Conservation (phyloP, 2,797 vertebrate species). For the Garrulus glandarius region DNA sequence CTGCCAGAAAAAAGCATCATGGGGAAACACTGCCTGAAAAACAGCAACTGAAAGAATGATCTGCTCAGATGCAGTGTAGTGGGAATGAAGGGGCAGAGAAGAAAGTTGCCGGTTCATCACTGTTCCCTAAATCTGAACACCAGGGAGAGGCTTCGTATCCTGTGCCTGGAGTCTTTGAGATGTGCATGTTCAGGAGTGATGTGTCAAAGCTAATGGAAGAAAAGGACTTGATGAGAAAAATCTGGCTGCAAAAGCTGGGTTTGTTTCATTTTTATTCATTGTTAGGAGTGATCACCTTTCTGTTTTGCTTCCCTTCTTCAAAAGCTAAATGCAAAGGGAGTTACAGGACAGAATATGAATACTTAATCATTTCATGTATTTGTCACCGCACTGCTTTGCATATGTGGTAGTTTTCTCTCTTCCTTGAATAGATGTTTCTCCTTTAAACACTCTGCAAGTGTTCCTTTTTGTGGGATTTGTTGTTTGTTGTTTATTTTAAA, state of each 20-base stretch:
- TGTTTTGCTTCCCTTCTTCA: not conserved
- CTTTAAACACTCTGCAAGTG: not conserved
- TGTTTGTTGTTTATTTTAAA: not conserved
- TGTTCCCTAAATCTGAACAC: not conserved
- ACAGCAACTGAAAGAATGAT: not conserved
- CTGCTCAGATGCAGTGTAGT: not conserved
- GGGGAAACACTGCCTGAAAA: not conserved
- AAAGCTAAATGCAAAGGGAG: not conserved
- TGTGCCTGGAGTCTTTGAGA: not conserved
- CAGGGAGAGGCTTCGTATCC: fast-evolving
- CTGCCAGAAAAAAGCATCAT: not conserved
- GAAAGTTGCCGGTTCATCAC: not conserved
- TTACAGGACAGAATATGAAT: not conserved
- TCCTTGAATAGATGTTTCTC: not conserved
- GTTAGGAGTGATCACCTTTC: not conserved
- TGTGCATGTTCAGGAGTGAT: fast-evolving
- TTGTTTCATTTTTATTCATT: not conserved
- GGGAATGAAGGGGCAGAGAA: not conserved
- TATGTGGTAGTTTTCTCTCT: not conserved
- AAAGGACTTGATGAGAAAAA: not conserved
- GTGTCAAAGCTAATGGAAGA: not conserved
- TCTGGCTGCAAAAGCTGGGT: not conserved
- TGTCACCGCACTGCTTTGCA: not conserved
- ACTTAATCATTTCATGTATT: not conserved
- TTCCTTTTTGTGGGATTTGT: not conserved